These are phyloP conservation scores for Helicoverpa zea DNA, from an alignment of 1,140 invertebrate genomes.

Conservation along the genomic window DNA sequence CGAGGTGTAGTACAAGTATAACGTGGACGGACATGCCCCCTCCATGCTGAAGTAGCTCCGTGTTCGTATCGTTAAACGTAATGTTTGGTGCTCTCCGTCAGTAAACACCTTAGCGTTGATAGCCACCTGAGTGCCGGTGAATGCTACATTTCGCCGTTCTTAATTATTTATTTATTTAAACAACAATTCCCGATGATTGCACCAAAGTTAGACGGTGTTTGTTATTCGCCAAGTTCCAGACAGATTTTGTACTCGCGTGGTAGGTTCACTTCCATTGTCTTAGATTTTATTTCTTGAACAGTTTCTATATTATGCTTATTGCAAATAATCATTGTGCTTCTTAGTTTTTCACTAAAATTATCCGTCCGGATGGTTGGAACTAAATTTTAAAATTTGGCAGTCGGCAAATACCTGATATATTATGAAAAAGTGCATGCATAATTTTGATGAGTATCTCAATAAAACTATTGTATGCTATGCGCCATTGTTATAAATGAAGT, in stretches of 20 bases:
- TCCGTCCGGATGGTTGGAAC: no score
- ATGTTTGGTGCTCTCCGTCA: constrained; percentile 40
- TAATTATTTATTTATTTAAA: constrained; percentile 50
- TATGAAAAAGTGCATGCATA: no score
- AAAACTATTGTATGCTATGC: no score
- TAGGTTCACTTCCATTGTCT: not conserved
- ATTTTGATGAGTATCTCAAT: no score
- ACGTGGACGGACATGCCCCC: not conserved
- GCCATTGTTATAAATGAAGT: no score
- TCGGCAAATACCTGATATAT: no score
- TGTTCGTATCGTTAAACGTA: constrained; percentile 19
- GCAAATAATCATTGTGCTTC: no score
- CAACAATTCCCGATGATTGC: constrained; percentile 18
- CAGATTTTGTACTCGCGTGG: not conserved
- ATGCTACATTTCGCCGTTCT: constrained; percentile 9
- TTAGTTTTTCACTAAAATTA: no score
- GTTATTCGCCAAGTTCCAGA: not conserved
- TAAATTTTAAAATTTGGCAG: no score
- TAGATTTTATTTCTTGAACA: not conserved
- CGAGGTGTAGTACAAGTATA: not conserved
- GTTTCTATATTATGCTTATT: not conserved
- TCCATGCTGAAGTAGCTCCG: constrained; percentile 8
- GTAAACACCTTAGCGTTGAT: constrained; percentile 47
- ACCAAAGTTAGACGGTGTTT: not conserved
- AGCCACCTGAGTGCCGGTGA: constrained; percentile 32